phyloP scores from a whole-genome alignment of 2,113 vertebrate genomes.

The Laticauda laticaudata region DNA sequence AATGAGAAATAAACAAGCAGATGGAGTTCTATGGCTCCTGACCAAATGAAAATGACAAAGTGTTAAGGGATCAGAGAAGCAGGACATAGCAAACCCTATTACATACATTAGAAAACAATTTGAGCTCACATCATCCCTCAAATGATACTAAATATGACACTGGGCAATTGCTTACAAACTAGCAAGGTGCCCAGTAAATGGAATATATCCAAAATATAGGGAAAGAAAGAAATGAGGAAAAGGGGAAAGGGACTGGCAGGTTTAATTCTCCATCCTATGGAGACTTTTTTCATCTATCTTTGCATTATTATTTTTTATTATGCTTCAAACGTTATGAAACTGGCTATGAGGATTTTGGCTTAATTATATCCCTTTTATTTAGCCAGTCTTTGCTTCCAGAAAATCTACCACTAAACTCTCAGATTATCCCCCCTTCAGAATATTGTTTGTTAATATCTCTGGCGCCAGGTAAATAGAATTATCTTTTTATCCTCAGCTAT shows the following conservation, averaged over 20 bases:
- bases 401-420: too few relatives aligned
- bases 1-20: conserved; percentile 11
- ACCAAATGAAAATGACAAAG: conserved; percentile 19
- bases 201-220: not conserved
- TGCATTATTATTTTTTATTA: not conserved
- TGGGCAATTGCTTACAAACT: conserved; percentile 8
- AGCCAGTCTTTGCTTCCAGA: not conserved
- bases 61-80: conserved; percentile 7
- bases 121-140: not conserved
- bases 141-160: conserved; percentile 6
- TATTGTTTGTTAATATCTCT: not conserved
- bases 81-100: not conserved
- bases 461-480: not conserved
- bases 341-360: not conserved
- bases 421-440: not conserved
- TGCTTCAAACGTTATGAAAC: not conserved
- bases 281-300: not conserved
- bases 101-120: conserved; percentile 42
- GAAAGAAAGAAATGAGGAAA: not conserved
- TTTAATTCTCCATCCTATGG: not conserved
- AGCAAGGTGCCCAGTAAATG: conserved; percentile 2
- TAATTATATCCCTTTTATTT: not conserved
- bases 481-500: too few relatives aligned
- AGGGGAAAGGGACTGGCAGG: not conserved
- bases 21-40: not conserved